Conservation (phyloP, 2,888 invertebrate genomes). For the Hirtodrosophila duncani region DNA sequence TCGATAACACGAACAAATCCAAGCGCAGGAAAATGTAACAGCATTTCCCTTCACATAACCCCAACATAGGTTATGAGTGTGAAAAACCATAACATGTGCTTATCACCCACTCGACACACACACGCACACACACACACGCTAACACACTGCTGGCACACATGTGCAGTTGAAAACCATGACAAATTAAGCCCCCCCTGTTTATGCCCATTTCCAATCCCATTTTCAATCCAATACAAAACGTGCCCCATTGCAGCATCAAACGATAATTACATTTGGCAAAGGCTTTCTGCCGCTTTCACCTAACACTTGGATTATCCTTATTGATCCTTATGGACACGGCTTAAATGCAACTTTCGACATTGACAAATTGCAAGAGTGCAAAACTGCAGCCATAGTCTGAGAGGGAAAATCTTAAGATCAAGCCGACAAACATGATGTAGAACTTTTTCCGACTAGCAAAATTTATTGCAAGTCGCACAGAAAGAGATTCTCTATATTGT, state of each 20-base stretch:
- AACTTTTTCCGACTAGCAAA: constrained; percentile 46
- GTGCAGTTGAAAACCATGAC: constrained; percentile 66
- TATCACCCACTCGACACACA: constrained; percentile 56
- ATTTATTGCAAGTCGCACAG: constrained; percentile 71
- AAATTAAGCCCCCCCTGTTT: constrained; percentile 47
- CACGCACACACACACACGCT: constrained; percentile 12
- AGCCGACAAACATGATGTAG: constrained; percentile 55
- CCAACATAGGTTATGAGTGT: constrained; percentile 40
- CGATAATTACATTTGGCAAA: constrained; percentile 61
- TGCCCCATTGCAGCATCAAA: constrained; percentile 61
- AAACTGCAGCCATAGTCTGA: constrained; percentile 39
- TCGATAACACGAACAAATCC: constrained; percentile 50
- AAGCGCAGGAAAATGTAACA: constrained; percentile 20
- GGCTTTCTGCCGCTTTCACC: constrained; percentile 14
- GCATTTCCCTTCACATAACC: constrained; percentile 2
- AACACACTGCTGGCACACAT: constrained; percentile 24
- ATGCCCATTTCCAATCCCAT: constrained; percentile 13
- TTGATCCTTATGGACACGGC: constrained; percentile 64
- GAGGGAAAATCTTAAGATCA: constrained; percentile 43
- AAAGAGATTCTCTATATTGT: constrained; percentile 50
- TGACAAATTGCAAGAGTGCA: constrained; percentile 64
- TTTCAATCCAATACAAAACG: constrained; percentile 52
- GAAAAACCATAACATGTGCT: constrained; percentile 70
- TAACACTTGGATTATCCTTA: constrained; percentile 63
- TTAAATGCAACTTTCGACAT: constrained; percentile 59